A percentile compares a stretch with the other conserved stretches of the same genome.
phyloP scores from a whole-genome alignment of 2,888 invertebrate genomes.

The Podotricha telesiphe region DNA sequence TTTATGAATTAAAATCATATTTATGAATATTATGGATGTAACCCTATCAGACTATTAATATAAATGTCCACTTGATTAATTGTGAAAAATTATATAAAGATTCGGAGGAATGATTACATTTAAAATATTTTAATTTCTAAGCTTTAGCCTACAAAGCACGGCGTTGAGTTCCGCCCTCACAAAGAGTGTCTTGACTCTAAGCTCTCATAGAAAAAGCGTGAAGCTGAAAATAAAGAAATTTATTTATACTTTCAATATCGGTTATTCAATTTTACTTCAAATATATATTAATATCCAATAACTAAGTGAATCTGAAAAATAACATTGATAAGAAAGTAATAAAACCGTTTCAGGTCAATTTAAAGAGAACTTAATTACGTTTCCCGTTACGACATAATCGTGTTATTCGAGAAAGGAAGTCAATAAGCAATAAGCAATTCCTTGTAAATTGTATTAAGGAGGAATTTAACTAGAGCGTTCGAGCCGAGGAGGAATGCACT shows the following conservation, averaged over 20 bases:
- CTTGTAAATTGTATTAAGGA: slow-evolving; percentile 53
- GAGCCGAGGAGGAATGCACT: slow-evolving; percentile 56
- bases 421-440: slow-evolving; percentile 51
- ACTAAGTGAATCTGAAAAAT: not conserved
- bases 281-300: not conserved
- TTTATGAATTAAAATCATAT: no score
- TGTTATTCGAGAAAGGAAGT: slow-evolving; percentile 40
- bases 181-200: no score
- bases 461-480: slow-evolving; percentile 57
- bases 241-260: not conserved
- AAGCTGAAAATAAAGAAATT: no score
- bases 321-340: slow-evolving; percentile 1
- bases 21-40: no score
- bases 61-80: no score
- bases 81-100: no score
- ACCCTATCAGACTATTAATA: no score
- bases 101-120: no score
- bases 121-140: no score
- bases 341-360: slow-evolving; percentile 13
- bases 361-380: slow-evolving; percentile 30
- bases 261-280: not conserved
- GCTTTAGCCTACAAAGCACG: no score
- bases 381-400: slow-evolving; percentile 33
- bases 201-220: no score
- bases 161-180: no score